phyloP scores from a whole-genome alignment of 1,140 invertebrate species.

The Tetragonula clypearis region DNA sequence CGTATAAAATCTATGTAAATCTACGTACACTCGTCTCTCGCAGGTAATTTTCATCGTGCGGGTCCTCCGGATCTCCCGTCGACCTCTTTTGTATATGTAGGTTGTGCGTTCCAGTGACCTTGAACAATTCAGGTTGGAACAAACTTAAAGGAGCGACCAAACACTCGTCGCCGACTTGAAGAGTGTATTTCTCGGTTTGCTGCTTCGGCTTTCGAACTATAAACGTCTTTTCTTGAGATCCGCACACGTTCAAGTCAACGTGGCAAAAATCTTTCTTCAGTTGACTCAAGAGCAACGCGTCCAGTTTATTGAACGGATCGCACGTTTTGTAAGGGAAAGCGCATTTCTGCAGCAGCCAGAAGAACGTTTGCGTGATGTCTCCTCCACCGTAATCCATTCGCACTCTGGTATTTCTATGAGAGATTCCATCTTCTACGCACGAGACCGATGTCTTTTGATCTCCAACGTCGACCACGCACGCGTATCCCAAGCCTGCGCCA shows the following conservation, averaged over 20 bases:
- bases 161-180: slow-evolving; percentile 93
- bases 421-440: slow-evolving; percentile 98
- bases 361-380: slow-evolving; percentile 93
- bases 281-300: slow-evolving; percentile 89
- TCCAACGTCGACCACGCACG: slow-evolving; percentile 97
- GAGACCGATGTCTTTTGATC: slow-evolving; percentile 97
- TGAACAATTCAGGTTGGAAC: slow-evolving; percentile 94
- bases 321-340: slow-evolving; percentile 94
- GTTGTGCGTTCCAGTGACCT: slow-evolving; percentile 89
- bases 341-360: slow-evolving; percentile 93
- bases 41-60: slow-evolving; percentile 95
- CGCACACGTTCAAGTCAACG: slow-evolving; percentile 93
- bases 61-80: slow-evolving; percentile 94
- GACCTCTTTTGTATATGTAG: slow-evolving; percentile 89
- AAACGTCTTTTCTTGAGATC: slow-evolving; percentile 91
- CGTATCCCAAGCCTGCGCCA: slow-evolving; percentile 94
- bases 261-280: slow-evolving; percentile 96
- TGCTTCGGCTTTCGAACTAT: slow-evolving; percentile 88
- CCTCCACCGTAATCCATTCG: slow-evolving; percentile 94
- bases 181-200: slow-evolving; percentile 88
- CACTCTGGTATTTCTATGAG: slow-evolving; percentile 92
- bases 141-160: slow-evolving; percentile 94
- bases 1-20: neutral
- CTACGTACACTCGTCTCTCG: slow-evolving; percentile 91
- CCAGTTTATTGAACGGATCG: slow-evolving; percentile 86